Conservation (phyloP, 2,888 invertebrate species). For the Opisthograptis luteolata region DNA sequence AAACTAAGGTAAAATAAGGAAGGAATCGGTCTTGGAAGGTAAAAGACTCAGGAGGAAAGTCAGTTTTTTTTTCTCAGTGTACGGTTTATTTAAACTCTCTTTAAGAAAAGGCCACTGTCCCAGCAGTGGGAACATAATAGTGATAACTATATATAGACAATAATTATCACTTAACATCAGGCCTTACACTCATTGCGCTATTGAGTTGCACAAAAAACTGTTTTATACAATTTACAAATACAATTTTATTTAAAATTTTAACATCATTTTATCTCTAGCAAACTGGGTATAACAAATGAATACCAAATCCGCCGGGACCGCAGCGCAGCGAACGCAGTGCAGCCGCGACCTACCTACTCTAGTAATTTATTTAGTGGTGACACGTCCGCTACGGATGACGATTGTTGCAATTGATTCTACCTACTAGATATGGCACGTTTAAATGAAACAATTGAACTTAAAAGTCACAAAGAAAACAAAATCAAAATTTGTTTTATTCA, state of each 20-base stretch:
- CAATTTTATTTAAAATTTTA: slow-evolving; percentile 6
- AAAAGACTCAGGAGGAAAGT: too few species aligned
- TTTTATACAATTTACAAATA: slow-evolving; percentile 1
- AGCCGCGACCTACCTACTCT: slow-evolving; percentile 36
- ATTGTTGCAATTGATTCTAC: slow-evolving; percentile 8
- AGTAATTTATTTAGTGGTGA: slow-evolving; percentile 49
- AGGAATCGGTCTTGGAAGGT: too few species aligned
- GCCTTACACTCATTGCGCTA: too few species aligned
- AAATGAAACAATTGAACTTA: too few species aligned
- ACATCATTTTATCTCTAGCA: slow-evolving; percentile 14
- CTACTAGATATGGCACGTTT: slow-evolving; percentile 8
- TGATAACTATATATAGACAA: too few species aligned
- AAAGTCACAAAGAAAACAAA: not conserved
- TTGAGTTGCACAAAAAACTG: too few species aligned
- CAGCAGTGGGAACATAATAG: too few species aligned
- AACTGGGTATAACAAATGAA: slow-evolving; percentile 34
- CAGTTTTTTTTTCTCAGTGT: too few species aligned
- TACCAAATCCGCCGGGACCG: slow-evolving; percentile 26
- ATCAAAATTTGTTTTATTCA: not conserved
- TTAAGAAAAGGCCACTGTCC: too few species aligned
- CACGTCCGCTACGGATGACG: not conserved
- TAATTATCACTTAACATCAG: too few species aligned
- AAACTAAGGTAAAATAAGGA: too few species aligned
- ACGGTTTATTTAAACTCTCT: too few species aligned
- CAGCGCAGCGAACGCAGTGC: slow-evolving; percentile 21